phyloP scores from a whole-genome alignment of 2,797 vertebrate genomes.

The Fratercula arctica region DNA sequence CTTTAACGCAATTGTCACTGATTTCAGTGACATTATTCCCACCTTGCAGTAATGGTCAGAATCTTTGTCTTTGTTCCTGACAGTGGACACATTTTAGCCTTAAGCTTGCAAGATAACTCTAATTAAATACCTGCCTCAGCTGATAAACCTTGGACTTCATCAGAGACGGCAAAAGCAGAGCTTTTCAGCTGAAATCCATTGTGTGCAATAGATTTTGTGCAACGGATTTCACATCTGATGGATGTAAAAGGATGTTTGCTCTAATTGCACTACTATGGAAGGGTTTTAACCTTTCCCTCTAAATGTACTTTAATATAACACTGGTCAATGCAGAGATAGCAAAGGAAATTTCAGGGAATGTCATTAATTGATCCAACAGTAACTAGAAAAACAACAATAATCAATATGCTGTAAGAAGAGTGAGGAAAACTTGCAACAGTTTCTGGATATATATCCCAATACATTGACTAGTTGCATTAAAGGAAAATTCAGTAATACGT shows the following conservation, averaged over 20 bases:
- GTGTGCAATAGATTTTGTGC: not conserved
- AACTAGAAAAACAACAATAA: not conserved
- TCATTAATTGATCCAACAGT: not conserved
- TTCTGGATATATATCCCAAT: not conserved
- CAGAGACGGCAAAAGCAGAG: not conserved
- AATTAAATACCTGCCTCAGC: not conserved
- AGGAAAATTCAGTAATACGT: not conserved
- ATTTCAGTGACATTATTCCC: not conserved
- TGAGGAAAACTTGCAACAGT: not conserved
- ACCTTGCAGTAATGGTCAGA: not conserved
- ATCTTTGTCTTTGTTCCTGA: not conserved
- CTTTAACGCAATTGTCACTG: not conserved
- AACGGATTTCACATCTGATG: not conserved
- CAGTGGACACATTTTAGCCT: not conserved
- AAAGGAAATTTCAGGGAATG: not conserved
- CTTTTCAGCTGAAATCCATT: not conserved
- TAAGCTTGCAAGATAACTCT: not conserved
- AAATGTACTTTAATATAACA: not conserved
- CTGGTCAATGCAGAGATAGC: not conserved
- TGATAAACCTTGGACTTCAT: not conserved
- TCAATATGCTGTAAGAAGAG: not conserved
- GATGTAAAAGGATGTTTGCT: not conserved
- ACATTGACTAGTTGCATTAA: not conserved
- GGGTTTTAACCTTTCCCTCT: conserved; percentile 1
- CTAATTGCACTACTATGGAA: not conserved